These are phyloP conservation scores for Papilio gigon DNA, from an alignment of 2,888 invertebrate species.

Conservation along the genomic window DNA sequence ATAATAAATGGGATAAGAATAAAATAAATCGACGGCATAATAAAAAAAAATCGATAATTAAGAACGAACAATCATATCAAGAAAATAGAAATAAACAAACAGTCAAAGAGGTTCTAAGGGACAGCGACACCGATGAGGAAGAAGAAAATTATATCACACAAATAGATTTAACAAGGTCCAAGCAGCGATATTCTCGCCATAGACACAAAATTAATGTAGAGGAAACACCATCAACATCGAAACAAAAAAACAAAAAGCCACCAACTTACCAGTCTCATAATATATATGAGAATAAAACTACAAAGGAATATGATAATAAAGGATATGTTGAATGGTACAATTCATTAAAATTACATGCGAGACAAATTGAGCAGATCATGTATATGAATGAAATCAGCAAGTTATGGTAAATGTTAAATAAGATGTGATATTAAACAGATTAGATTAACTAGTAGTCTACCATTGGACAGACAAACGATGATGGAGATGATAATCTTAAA, in stretches of 20 bases:
- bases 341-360: slow-evolving; percentile 59
- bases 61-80: slow-evolving; percentile 1
- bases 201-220: not conserved
- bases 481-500: too few species aligned
- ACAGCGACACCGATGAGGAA: not conserved
- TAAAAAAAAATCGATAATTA: not conserved
- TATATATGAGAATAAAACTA: not conserved
- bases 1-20: slow-evolving; percentile 13
- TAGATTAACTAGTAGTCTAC: too few species aligned
- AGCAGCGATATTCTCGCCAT: not conserved
- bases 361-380: slow-evolving; percentile 60
- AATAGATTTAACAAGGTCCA: not conserved
- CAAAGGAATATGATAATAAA: slow-evolving; percentile 9
- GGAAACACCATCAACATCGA: not conserved
- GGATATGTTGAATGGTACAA: slow-evolving; percentile 64
- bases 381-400: slow-evolving; percentile 66
- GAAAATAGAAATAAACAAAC: slow-evolving; percentile 1
- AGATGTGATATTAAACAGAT: too few species aligned
- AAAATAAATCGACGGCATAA: not conserved
- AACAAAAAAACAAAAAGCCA: slow-evolving; percentile 23
- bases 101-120: not conserved
- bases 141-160: not conserved
- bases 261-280: slow-evolving; percentile 12
- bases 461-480: too few species aligned
- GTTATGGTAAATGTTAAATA: slow-evolving; percentile 37